Evolutionary conservation across 2,888 invertebrate species (phyloP), one percentile per base, ranked within the genome.

Genomic region (Lysandra coridon): DNA sequence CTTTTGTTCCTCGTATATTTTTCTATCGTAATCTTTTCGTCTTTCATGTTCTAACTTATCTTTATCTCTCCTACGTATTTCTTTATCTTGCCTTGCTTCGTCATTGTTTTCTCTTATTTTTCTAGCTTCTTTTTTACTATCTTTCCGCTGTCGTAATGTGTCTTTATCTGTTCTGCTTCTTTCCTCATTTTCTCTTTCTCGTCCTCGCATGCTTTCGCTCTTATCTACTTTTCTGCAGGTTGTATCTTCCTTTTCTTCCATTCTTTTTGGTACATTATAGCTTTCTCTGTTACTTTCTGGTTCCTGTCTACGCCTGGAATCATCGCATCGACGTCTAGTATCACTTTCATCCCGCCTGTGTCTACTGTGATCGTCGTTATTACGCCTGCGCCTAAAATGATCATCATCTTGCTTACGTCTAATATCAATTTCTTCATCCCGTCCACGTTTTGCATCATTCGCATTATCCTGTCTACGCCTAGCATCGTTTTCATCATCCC

Each of bases 391-490:
- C 57, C 78, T 73, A 30, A 14, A 4, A 23, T 49, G 2, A 23
- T 75, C 30, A 4, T 57, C 53, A 73, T 79, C 75, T 37, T 73
- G 49, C 49, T 14, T 62, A 49, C 79, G 57, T 53, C 60, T 82
- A 14, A 40, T 30, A 78, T 80, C 80, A 12, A 64, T 76, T 23
- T 77, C 30, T n/a, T 69, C 60, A 60, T 57, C 53, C 14, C 17
- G 53, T n/a, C 53, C 6, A 53, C 53, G 33, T 17, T 17, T 57
- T 14, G 30, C 6, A 6, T 17, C 3, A 33, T 76, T 17, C 12
- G 17, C 14, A 57, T 17, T 7, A 33, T 30, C 17, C 23, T 6
- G n/a, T 76, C 76, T 76, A 17, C 17, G 30, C 7, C 44, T 23
- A 12, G 4, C 23, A 2, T 53, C 53, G 6, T 57, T 53, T 76